phyloP scores from a whole-genome alignment of 2,113 vertebrate species.

The Notiomystis cincta region DNA sequence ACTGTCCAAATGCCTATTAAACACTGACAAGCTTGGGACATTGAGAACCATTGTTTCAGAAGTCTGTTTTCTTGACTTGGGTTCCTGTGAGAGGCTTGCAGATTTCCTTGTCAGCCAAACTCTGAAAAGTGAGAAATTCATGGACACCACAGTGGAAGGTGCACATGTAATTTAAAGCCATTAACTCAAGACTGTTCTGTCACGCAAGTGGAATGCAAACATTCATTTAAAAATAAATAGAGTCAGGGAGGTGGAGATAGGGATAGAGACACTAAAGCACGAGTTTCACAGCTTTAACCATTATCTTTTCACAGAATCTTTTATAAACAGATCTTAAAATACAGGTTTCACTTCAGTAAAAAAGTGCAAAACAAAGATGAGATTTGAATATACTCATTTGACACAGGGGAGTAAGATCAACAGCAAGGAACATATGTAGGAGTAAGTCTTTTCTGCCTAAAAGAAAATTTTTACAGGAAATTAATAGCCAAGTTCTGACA shows the following conservation, averaged over 20 bases:
- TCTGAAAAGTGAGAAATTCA: not conserved
- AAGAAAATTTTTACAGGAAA: not conserved
- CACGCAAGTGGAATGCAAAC: not conserved
- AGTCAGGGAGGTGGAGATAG: not conserved
- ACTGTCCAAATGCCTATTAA: not conserved
- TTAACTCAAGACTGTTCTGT: not conserved
- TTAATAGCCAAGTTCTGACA: not conserved
- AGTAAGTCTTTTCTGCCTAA: not conserved
- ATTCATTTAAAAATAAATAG: not conserved
- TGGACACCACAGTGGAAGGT: not conserved
- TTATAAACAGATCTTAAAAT: not conserved
- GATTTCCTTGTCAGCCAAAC: not conserved
- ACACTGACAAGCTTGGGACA: not conserved
- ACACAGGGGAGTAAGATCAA: not conserved
- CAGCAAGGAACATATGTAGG: not conserved
- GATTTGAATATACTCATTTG: not conserved
- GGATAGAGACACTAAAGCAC: not conserved
- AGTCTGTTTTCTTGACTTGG: not conserved
- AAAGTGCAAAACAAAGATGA: not conserved
- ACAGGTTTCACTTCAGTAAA: not conserved
- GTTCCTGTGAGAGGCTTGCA: not conserved
- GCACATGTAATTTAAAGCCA: not conserved
- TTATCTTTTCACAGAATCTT: not conserved
- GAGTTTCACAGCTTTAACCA: not conserved
- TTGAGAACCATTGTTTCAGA: not conserved